These are phyloP conservation scores for Ispidina picta DNA, from an alignment of 2,797 vertebrate species.

Conservation along the genomic window DNA sequence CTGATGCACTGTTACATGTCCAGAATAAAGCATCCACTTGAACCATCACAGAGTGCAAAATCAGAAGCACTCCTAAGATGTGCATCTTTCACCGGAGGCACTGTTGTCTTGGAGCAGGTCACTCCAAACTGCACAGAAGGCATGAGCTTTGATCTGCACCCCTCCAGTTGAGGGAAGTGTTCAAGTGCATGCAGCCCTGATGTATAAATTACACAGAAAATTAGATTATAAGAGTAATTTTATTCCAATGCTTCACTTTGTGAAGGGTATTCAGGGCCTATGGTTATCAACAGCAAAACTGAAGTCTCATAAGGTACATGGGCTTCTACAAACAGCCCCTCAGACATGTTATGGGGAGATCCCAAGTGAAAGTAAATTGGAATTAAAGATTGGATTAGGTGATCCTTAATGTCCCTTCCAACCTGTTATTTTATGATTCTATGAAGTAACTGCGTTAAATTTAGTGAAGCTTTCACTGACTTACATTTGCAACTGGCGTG, in stretches of 20 bases:
- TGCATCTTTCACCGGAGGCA: background rate
- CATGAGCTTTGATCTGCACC: background rate
- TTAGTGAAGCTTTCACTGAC: background rate
- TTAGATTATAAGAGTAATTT: background rate
- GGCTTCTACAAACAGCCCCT: background rate
- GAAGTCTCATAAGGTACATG: background rate
- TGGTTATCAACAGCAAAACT: background rate
- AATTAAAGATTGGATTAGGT: too few species aligned
- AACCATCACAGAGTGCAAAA: background rate
- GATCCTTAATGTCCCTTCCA: too few species aligned
- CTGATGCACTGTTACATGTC: rapidly evolving
- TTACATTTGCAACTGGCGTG: background rate
- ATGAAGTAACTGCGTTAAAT: background rate
- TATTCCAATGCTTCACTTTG: background rate
- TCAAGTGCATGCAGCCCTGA: background rate
- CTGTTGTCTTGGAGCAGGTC: background rate
- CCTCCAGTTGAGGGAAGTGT: background rate
- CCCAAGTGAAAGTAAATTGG: background rate
- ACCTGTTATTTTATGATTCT: too few species aligned
- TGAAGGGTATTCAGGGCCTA: background rate
- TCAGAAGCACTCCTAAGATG: background rate
- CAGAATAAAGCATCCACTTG: background rate
- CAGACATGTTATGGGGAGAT: background rate
- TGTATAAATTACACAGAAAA: background rate
- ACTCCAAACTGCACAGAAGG: background rate